Percentiles rank a stretch among this genome's conserved stretches.
Conservation (phyloP, 2,888 invertebrate genomes). For the Entomobrya multifasciata region DNA sequence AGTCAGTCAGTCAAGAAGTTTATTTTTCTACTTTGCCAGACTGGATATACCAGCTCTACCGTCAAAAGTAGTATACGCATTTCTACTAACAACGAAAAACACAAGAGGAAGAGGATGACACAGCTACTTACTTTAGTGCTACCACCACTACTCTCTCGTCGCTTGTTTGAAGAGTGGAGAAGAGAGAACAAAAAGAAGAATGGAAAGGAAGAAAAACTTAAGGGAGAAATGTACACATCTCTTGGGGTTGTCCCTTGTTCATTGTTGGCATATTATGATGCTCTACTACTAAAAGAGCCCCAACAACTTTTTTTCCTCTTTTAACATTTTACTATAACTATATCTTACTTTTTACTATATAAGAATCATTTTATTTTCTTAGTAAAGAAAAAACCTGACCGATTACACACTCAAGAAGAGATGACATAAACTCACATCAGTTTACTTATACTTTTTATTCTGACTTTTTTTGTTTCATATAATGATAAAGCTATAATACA, state of each 20-base stretch:
- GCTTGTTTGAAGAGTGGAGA: constrained; percentile 62
- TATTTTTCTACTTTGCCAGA: constrained; percentile 46
- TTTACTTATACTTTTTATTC: constrained; percentile 18
- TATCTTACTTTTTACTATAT: background rate
- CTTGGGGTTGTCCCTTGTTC: constrained; percentile 61
- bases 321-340: background rate
- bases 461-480: background rate
- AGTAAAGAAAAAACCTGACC: constrained; percentile 68
- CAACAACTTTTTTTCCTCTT: background rate
- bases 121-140: constrained; percentile 21
- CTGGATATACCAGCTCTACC: background rate
- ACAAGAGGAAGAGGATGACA: constrained; percentile 32
- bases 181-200: constrained; percentile 52
- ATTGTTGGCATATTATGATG: background rate
- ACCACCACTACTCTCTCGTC: constrained; percentile 1
- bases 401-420: constrained; percentile 70
- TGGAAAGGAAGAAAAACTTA: constrained; percentile 34
- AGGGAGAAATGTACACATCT: constrained; percentile 59
- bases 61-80: no score
- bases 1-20: constrained; percentile 66
- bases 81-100: background rate
- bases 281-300: background rate
- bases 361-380: constrained; percentile 24
- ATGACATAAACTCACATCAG: constrained; percentile 67
- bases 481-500: background rate